A percentile compares a stretch with the other conserved stretches of the same genome.
phyloP scores from a whole-genome alignment of 2,888 invertebrate genomes.

The Volucella inanis region DNA sequence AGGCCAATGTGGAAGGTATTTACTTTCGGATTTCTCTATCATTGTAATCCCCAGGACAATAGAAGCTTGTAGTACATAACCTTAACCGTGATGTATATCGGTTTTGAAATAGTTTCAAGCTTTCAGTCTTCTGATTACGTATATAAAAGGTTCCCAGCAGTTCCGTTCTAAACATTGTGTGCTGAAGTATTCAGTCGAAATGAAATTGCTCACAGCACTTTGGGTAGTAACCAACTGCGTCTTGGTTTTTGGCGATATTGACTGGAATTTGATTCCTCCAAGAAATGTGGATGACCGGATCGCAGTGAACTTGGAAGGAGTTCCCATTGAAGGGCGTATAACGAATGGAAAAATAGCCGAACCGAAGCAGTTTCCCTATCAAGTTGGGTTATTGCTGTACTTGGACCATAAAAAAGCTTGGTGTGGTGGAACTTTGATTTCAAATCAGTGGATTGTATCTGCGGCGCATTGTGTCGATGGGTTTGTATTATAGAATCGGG shows the following conservation, averaged over 20 bases:
- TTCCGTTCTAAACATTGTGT: neutral
- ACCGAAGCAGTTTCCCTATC: conserved; percentile 80
- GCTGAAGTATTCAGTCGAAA: neutral
- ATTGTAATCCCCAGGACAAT: conserved; percentile 20
- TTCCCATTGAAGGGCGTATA: conserved; percentile 77
- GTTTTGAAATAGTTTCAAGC: neutral
- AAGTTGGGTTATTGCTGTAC: conserved; percentile 78
- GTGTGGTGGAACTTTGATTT: conserved; percentile 81
- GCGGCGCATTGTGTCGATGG: conserved; percentile 81
- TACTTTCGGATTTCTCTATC: conserved; percentile 17
- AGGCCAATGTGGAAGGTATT: neutral
- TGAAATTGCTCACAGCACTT: conserved; percentile 36
- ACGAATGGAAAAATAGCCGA: conserved; percentile 78
- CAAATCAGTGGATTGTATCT: conserved; percentile 79
- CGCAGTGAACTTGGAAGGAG: neutral
- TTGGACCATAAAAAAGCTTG: conserved; percentile 76
- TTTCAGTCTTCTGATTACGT: neutral
- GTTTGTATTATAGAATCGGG: conserved; percentile 44
- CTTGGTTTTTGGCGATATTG: conserved; percentile 8
- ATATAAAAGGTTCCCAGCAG: neutral
- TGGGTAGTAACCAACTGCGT: conserved; percentile 10
- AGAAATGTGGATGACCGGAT: conserved; percentile 41
- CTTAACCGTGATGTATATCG: conserved; percentile 43
- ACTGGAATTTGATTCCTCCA: conserved; percentile 33
- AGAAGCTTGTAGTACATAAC: conserved; percentile 11